Base-by-base conservation (phyloP, 2,888 invertebrate species). In the Lasioglossum pauxillum region DNA sequence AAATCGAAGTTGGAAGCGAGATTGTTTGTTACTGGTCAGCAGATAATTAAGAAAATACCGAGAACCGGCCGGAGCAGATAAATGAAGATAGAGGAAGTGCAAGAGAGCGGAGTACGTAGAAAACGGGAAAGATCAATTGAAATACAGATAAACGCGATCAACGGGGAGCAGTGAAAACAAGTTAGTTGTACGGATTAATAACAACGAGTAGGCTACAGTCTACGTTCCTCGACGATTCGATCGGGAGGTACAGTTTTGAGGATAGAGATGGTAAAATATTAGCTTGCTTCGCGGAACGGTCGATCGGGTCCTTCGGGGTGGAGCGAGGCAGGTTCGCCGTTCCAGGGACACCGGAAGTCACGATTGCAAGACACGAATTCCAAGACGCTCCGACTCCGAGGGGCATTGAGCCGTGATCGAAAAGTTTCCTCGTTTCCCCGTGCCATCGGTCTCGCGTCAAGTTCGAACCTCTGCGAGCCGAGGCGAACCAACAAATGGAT, bases 401-500 rank as follows among this genome's bases (percentile, higher is more conserved):
- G 60, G 67, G 67, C 46, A 69, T 35, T 23, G 69, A 53, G 31
- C n/a, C 16, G 8, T 38, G 69, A 19, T 38, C n/a, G n/a, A 69
- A 31, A 27, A 75, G 27, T 64, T 76, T 64, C 75, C 31, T 64
- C 27, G 69, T 38, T 38, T 69, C n/a, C 23, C 67, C 67, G 67
- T 67, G 67, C 35, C 67, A 67, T 67, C 35, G 14, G 67, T 67
- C 67, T 67, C 53, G 67, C 67, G 72, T 77, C 80, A 75, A 53
- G 57, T 27, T 81, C 53, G 46, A 81, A 49, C 60, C 41, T 35
- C 60, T 46, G n/a, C 60, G 64, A 75, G 83, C 35, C 73, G 78
- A 72, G 75, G 78, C 67, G 5, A 74, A 53, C 44, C 69, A 75
- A 75, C 80, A 88, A 88, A 88, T 87, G 87, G 87, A 84, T 88